Conservation (phyloP, 2,113 vertebrate species). For the Crypturellus undulatus region DNA sequence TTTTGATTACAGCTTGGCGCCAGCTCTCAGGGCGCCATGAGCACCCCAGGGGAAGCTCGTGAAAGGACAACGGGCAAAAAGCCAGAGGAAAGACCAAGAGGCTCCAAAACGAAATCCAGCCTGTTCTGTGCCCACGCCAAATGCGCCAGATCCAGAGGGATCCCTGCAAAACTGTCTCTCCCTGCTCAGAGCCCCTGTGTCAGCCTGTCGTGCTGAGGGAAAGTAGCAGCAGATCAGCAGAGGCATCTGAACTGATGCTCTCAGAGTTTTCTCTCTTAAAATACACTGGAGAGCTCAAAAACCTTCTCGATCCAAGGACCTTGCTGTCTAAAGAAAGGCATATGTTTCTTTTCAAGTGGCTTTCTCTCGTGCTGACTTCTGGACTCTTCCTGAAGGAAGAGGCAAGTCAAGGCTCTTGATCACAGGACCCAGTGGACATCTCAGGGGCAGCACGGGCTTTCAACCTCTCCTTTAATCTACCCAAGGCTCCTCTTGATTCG, state of each 20-base stretch:
- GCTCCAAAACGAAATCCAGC: neutral
- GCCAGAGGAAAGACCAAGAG: neutral
- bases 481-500: neutral
- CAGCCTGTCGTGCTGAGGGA: neutral
- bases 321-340: neutral
- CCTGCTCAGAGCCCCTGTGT: neutral
- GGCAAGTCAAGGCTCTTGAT: neutral
- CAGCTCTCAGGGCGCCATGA: neutral
- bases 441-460: neutral
- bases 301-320: neutral
- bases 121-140: neutral
- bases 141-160: neutral
- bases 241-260: conserved; percentile 19
- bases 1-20: conserved; percentile 42
- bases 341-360: accelerated
- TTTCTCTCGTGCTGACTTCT: neutral
- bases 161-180: neutral
- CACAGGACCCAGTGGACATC: neutral
- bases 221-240: conserved; percentile 47
- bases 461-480: neutral
- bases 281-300: neutral
- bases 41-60: neutral
- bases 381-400: neutral
- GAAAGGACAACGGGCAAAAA: conserved; percentile 16
- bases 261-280: neutral